Conservation (phyloP, 2,888 invertebrate genomes). For the Rhogogaster chlorosoma region DNA sequence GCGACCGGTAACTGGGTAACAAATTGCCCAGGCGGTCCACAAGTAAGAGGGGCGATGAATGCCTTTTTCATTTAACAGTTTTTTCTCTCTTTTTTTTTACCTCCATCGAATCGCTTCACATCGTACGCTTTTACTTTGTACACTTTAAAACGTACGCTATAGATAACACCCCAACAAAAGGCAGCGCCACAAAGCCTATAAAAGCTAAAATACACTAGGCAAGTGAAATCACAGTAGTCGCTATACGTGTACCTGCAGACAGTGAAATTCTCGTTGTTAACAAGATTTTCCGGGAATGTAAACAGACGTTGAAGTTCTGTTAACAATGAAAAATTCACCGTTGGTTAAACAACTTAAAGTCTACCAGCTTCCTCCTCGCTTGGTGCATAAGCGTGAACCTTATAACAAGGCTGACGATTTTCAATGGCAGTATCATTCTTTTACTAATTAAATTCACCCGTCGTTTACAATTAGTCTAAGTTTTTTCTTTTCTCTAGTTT, state of each 20-base stretch:
- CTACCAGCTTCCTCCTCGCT: background rate
- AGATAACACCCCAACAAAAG: constrained; percentile 4
- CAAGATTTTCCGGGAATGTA: background rate
- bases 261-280: constrained; percentile 26
- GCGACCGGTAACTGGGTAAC: constrained; percentile 28
- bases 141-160: constrained; percentile 7
- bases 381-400: background rate
- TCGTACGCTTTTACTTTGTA: background rate
- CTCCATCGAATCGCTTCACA: background rate
- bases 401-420: background rate
- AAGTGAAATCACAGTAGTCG: constrained; percentile 7
- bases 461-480: background rate
- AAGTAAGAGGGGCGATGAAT: constrained; percentile 1
- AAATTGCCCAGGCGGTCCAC: constrained; percentile 19
- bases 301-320: background rate
- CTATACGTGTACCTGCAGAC: background rate
- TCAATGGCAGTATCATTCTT: background rate
- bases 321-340: constrained; percentile 14
- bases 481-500: background rate
- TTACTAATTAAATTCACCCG: background rate
- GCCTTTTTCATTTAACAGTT: constrained; percentile 14
- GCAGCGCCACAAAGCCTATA: constrained; percentile 5
- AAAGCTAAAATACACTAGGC: constrained; percentile 3
- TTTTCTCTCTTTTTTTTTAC: background rate
- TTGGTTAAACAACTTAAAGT: background rate